Percentiles rank a stretch among this genome's conserved stretches.
Evolutionary conservation across 2,888 invertebrate genomes (phyloP).

Genomic region (Chelonus formosanus): DNA sequence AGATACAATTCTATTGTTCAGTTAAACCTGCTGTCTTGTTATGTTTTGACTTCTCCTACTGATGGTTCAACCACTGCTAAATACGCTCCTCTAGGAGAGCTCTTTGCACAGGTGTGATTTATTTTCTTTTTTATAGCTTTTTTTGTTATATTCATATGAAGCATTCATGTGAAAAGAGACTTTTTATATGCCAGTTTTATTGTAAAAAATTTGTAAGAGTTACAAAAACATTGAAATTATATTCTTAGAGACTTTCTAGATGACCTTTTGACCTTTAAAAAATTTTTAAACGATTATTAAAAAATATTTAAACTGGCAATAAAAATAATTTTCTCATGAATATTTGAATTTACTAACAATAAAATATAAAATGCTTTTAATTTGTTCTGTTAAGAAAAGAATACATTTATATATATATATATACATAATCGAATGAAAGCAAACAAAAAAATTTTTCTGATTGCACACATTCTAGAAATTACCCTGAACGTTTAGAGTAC

Average conservation of each 20-base stretch:
- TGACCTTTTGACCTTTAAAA: constrained; percentile 2
- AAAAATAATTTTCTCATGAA: no score
- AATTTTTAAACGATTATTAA: background rate
- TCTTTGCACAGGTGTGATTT: constrained; percentile 72
- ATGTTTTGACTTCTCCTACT: constrained; percentile 75
- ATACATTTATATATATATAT: no score
- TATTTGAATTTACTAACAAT: no score
- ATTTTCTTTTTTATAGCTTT: constrained; percentile 1
- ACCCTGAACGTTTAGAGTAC: background rate
- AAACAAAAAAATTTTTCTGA: background rate
- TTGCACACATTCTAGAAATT: background rate
- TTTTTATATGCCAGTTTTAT: no score
- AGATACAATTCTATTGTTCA: constrained; percentile 75
- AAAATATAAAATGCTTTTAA: background rate
- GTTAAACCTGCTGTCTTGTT: constrained; percentile 73
- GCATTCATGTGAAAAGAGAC: no score
- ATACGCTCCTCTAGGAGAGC: constrained; percentile 78
- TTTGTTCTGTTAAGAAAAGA: background rate
- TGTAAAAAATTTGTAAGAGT: no score
- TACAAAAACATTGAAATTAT: no score
- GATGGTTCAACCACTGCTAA: constrained; percentile 78
- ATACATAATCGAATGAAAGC: no score
- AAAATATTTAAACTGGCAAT: no score
- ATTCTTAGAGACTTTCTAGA: no score
- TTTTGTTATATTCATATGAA: constrained; percentile 4